Evolutionary conservation across 2,113 vertebrate genomes (phyloP).

Genomic region (Cyanoramphus novaezelandiae): DNA sequence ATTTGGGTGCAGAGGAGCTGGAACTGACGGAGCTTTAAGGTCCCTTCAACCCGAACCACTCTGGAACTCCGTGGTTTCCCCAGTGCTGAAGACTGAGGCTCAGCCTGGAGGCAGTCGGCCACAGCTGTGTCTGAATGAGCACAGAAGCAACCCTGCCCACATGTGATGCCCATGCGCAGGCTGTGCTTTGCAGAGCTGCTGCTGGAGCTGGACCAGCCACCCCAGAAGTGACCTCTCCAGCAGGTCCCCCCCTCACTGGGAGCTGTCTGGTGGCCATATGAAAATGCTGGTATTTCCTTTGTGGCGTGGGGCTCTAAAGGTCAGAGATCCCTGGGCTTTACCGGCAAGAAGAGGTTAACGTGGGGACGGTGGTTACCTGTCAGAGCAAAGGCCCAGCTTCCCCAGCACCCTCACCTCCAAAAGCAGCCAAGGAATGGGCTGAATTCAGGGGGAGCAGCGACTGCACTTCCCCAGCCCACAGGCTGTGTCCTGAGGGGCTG

Average conservation of each 20-base stretch:
- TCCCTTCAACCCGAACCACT: not conserved
- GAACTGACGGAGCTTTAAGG: not conserved
- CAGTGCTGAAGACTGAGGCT: not conserved
- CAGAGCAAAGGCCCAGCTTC: not conserved
- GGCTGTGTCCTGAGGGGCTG: not conserved
- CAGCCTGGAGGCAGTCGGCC: not conserved
- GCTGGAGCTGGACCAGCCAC: not conserved
- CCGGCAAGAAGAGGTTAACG: not conserved
- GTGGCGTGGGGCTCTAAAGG: not conserved
- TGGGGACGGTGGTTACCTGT: not conserved
- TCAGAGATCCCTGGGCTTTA: not conserved
- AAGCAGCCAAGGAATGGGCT: not conserved
- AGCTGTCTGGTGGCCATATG: not conserved
- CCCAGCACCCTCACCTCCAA: not conserved
- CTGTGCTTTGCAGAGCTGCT: not conserved
- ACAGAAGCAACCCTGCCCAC: not conserved
- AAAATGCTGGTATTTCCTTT: not conserved
- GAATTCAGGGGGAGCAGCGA: not conserved
- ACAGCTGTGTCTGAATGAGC: not conserved
- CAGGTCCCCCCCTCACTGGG: not conserved
- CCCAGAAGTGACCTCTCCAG: not conserved
- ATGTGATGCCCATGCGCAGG: fast-evolving
- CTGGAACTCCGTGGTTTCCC: not conserved
- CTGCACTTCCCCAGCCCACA: not conserved
- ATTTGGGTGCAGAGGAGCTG: not conserved